These are phyloP conservation scores for Oreocharis arfaki DNA, from an alignment of 2,113 vertebrate species.

Conservation along the genomic window DNA sequence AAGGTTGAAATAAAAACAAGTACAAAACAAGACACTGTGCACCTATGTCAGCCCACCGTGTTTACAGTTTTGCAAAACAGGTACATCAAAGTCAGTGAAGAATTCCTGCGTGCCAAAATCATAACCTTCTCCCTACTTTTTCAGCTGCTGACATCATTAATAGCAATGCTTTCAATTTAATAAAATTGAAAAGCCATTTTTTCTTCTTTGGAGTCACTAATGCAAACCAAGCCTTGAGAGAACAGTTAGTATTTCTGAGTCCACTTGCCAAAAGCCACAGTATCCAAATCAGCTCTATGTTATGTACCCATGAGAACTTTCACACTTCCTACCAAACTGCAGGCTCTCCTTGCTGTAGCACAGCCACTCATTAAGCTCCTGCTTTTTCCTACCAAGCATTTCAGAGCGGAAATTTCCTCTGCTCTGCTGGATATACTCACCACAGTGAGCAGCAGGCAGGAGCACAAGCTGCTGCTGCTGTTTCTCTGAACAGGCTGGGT, in stretches of 20 bases:
- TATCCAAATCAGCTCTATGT: no score
- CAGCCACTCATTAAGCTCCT: not conserved
- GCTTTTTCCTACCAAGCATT: not conserved
- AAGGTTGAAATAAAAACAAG: not conserved
- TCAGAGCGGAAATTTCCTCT: not conserved
- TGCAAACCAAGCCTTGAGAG: not conserved
- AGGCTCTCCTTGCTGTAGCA: not conserved
- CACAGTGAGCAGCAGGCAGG: not conserved
- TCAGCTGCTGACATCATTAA: not conserved
- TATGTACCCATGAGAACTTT: not conserved
- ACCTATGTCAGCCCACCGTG: not conserved
- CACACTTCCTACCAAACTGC: not conserved
- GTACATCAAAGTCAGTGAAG: not conserved
- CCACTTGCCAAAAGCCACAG: not conserved
- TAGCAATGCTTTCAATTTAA: not conserved
- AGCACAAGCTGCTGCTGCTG: not conserved
- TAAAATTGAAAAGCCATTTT: not conserved
- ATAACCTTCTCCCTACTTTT: not conserved
- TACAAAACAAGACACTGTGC: not conserved
- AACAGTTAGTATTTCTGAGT: not conserved
- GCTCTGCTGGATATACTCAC: not conserved
- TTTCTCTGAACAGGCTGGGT: not conserved
- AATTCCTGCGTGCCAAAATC: not conserved
- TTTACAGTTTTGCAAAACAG: not conserved
- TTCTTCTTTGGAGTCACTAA: not conserved